A percentile compares a stretch with the other conserved stretches of the same genome.
These are phyloP conservation scores for Nephrotoma flavescens DNA, from an alignment of 2,888 invertebrate genomes.

Conservation along the genomic window DNA sequence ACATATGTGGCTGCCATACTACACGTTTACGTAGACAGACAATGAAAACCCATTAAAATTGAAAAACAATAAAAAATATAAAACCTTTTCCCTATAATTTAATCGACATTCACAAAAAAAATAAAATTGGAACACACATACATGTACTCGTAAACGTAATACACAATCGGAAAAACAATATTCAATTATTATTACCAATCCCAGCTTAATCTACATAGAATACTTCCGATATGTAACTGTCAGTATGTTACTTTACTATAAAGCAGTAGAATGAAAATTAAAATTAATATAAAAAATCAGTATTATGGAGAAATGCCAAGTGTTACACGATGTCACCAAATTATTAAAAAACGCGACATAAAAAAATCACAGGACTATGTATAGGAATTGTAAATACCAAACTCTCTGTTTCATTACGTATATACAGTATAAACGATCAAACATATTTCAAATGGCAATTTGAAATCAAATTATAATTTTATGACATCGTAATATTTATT, in stretches of 20 bases:
- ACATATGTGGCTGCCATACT: not conserved
- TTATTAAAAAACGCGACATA: not conserved
- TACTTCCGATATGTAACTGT: not conserved
- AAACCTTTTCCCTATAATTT: not conserved
- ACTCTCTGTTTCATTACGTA: not conserved
- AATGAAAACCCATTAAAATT: not conserved
- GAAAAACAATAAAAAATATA: not conserved
- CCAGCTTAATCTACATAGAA: not conserved
- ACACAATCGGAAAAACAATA: not conserved
- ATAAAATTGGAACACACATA: not conserved
- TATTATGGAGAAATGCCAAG: not conserved
- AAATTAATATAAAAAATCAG: not conserved
- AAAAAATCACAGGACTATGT: not conserved
- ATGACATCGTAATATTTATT: not conserved
- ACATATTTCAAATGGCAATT: not conserved
- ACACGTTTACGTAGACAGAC: not conserved
- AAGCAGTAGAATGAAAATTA: not conserved
- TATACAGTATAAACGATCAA: not conserved
- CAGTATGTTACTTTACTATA: not conserved
- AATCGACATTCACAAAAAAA: not conserved
- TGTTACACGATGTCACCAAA: not conserved
- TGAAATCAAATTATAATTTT: not conserved
- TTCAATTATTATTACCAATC: not conserved
- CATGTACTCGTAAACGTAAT: not conserved
- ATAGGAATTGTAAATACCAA: not conserved